Conservation (phyloP, 2,113 vertebrate species). For the Gymnorhina tibicen region DNA sequence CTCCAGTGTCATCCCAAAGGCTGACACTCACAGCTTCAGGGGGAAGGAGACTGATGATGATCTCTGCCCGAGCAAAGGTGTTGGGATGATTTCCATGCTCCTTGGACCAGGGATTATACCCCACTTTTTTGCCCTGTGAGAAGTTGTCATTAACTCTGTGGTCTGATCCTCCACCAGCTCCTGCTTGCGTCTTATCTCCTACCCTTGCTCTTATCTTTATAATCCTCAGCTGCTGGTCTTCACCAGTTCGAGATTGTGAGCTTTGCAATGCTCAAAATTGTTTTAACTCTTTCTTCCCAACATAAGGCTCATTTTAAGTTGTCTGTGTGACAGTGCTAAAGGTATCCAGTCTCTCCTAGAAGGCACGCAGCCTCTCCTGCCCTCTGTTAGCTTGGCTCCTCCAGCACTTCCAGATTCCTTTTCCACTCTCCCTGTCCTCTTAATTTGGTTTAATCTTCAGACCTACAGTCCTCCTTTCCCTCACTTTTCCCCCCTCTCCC, state of each 20-base stretch:
- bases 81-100: background rate
- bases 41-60: background rate
- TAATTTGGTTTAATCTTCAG: background rate
- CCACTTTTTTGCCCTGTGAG: background rate
- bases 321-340: background rate
- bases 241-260: background rate
- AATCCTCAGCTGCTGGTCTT: background rate
- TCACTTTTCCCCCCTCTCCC: accelerated
- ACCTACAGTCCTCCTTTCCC: background rate
- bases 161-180: background rate
- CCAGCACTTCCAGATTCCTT: background rate
- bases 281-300: background rate
- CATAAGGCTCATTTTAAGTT: background rate
- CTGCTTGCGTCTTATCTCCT: background rate
- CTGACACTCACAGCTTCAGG: background rate
- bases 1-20: accelerated
- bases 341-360: background rate
- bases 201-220: background rate
- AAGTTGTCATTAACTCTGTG: background rate
- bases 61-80: accelerated
- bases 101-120: background rate
- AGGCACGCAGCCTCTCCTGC: accelerated
- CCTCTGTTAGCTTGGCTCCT: background rate
- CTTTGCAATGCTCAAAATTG: background rate
- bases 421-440: background rate